Percentiles rank a stretch among this genome's conserved stretches.
Evolutionary conservation across 1,140 invertebrate genomes (phyloP).

Genomic region (Anastrepha obliqua): DNA sequence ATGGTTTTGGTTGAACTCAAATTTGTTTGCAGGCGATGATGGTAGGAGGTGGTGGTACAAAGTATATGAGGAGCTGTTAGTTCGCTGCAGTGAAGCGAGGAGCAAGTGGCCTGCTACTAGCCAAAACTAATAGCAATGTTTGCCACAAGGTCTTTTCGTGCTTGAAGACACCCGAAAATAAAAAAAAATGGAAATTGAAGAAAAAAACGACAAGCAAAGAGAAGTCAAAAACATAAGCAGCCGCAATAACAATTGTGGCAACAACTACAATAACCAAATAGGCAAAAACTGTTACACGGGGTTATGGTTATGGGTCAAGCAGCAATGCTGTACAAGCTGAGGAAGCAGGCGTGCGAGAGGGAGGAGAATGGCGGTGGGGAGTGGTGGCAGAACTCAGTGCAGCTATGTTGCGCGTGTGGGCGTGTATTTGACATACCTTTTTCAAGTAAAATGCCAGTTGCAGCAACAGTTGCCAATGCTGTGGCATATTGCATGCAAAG

Average conservation of each 20-base stretch:
- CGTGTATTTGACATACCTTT: slow-evolving; percentile 21
- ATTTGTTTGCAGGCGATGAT: slow-evolving; percentile 24
- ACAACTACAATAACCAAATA: not conserved
- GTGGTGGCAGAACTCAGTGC: not conserved
- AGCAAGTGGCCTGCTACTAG: not conserved
- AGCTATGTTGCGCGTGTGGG: slow-evolving; percentile 14
- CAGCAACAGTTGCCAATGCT: not conserved
- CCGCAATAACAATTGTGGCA: not conserved
- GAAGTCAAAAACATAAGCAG: not conserved
- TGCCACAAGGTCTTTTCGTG: slow-evolving; percentile 50
- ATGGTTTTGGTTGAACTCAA: slow-evolving; percentile 15
- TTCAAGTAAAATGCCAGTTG: slow-evolving; percentile 47
- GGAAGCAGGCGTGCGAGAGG: not conserved
- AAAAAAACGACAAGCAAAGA: slow-evolving; percentile 8
- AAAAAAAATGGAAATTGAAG: not conserved
- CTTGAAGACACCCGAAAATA: not conserved
- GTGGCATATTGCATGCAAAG: slow-evolving; percentile 22
- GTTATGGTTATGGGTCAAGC: slow-evolving; percentile 45
- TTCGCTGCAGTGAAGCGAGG: not conserved
- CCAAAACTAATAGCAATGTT: slow-evolving; percentile 29
- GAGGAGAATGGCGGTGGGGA: not conserved
- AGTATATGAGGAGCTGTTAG: not conserved
- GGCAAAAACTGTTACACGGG: slow-evolving; percentile 15
- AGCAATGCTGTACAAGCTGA: not conserved
- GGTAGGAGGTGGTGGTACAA: not conserved